Base-by-base conservation (phyloP, 2,113 vertebrate genomes). In the Pygoscelis adeliae region DNA sequence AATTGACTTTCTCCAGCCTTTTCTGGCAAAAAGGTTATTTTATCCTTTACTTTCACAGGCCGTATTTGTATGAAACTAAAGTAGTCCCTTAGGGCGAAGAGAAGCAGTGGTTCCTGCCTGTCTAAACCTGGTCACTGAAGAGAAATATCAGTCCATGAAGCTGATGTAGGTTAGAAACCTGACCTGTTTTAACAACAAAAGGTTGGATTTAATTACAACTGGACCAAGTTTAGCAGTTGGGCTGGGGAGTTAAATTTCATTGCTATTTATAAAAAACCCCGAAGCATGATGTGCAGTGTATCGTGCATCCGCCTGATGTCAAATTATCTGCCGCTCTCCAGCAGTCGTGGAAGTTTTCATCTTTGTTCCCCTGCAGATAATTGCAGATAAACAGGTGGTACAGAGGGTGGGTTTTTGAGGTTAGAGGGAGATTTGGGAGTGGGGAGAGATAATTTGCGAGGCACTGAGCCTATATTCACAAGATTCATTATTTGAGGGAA, bases 31-130 rank as follows among this genome's bases (percentile, higher is more conserved):
- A 95, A 78, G 30, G 42, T 74, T 87, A 81, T 73, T 96, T 94
- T 83, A 83, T 86, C 59, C 52, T 85, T 87, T 85, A 55, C 26
- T 95, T 93, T 87, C 66, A 76, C 92, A 73, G 36, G 44, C 36
- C 6, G 3, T 58, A 40, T 80, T 91, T 90, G 18, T 90, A 66
- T 73, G 81, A 96, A 96, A 90, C n/a, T 56, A 70, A 93, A 96
- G 87, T 17, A 85, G 65, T 83, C 77, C 83, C 87, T 73, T 58
- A 77, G 62, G 78, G 84, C 0, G 8, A 72, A 13, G 40, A 38
- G 52, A 61, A 95, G 22, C 13, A 78, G 25, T 5, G 6, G 47
- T 91, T 92, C 22, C 47, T 78, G 49, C 32, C 55, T 89, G 34
- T 80, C 29, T 89, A 69, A 91, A 74, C 56, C 26, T 50, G 16